Evolutionary conservation across 2,888 invertebrate genomes (phyloP), one percentile per base, ranked within the genome.

Genomic region (Fragum sueziense): DNA sequence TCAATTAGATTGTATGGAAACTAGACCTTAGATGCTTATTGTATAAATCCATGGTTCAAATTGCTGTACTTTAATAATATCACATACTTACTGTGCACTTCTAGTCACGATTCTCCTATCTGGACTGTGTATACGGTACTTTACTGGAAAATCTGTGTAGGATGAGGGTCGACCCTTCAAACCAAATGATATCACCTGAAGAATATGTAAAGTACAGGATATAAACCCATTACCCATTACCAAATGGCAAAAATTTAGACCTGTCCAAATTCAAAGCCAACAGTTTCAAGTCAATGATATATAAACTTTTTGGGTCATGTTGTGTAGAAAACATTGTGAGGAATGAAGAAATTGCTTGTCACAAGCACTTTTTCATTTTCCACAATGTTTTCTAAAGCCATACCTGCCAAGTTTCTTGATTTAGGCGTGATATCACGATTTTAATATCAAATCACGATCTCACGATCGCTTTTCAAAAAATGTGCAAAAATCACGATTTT

Each of bases 111-210:
- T 86, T 31, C 87, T 81, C 20, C 87, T 76, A 59, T 89, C 88
- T 34, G 88, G 84, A n/a, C 91, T 91, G 82, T 91, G 88, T 17
- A 92, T 87, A 11, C 85, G 78, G 74, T 86, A 92, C 9, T 67
- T 76, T 2, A 87, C 90, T 29, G 91, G 91, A 41, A 69, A 67
- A 7, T 87, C 84, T 7, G 85, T 85, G 47, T 85, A 82, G 0
- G 85, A 80, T 0, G 90, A 88, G 11, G 79, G 74, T 70, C 81
- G 80, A 9, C 86, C 89, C 70, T 89, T 90, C 54, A 91, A 76
- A n/a, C 89, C 89, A 86, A 92, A 89, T 27, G 90, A 82, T n/a
- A 92, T 79, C 20, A 91, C 81, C 91, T 91, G 72, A n/a, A 78
- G 68, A 7, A 22, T n/a, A 54, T 25, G 31, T n/a, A 69, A 2